A percentile compares a stretch with the other conserved stretches of the same genome.
Evolutionary conservation across 2,113 vertebrate species (phyloP).

Genomic region (human): GRCh38 chr1:213649501-213650000

Average conservation of each 20-base stretch:
- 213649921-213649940: neutral
- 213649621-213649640: neutral
- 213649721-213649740: neutral
- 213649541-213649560: neutral
- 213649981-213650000: neutral
- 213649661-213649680: neutral
- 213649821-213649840: neutral
- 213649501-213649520: accelerated
- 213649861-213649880: neutral
- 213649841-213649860: accelerated
- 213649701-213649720: neutral
- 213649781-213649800: accelerated
- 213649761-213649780: accelerated
- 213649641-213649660: neutral
- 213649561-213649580: neutral
- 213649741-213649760: neutral
- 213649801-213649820: neutral
- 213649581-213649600: neutral
- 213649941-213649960: accelerated
- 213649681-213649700: neutral
- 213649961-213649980: neutral
- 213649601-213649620: neutral
- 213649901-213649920: neutral
- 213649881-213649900: neutral
- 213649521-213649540: neutral